Evolutionary conservation across 2,888 invertebrate species (phyloP).

Genomic region (Pammene aurita): DNA sequence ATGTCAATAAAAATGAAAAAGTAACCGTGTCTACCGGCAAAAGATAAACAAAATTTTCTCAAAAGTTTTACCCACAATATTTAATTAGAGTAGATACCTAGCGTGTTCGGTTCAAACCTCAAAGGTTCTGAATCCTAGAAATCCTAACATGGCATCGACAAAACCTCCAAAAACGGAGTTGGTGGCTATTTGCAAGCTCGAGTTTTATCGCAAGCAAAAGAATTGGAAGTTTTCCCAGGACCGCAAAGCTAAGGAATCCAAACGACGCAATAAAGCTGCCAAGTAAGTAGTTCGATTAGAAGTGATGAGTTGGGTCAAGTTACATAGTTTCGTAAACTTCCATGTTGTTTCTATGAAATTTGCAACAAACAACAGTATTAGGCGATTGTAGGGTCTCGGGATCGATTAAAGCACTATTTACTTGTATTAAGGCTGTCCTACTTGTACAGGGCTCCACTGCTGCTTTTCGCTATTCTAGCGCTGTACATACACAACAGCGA

Average conservation of each 20-base stretch:
- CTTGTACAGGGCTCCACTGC: no score
- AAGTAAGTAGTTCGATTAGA: constrained; percentile 42
- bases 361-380: no score
- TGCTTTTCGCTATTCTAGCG: no score
- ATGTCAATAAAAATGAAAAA: neutral
- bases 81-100: neutral
- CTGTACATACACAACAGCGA: no score
- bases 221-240: constrained; percentile 63
- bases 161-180: constrained; percentile 49
- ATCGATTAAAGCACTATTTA: no score
- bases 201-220: constrained; percentile 65
- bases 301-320: neutral
- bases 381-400: no score
- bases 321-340: neutral
- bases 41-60: constrained; percentile 12
- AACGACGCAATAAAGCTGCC: constrained; percentile 41
- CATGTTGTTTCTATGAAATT: no score
- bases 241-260: constrained; percentile 40
- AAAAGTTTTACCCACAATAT: constrained; percentile 5
- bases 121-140: neutral
- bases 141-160: constrained; percentile 14
- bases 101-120: neutral
- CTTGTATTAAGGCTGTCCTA: no score
- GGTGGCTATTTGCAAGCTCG: constrained; percentile 59
- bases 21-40: constrained; percentile 7